Evolutionary conservation across 2,797 vertebrate species (phyloP), one percentile per base, ranked within the genome.

Genomic region (Sebastes kiyomatsui): DNA sequence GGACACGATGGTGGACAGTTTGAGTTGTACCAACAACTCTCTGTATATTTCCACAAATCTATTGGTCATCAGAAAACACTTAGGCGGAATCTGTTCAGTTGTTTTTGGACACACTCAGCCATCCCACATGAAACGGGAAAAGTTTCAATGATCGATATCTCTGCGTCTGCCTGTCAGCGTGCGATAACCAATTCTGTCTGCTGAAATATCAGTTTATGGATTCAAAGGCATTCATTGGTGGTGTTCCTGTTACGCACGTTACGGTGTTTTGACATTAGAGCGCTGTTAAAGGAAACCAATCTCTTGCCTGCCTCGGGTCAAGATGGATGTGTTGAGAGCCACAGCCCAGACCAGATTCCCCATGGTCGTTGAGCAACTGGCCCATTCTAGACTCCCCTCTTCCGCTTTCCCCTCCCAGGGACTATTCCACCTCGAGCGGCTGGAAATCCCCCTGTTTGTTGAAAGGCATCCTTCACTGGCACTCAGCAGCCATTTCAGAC

Each of bases 361-460:
- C n/a, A 38, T 52, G 84, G 87, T 87, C 75, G 60, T 83, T 79
- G 72, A 85, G 81, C 79, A 92, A 90, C 85, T 75, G 77, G 81
- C 67, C 83, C 81, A 33, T 81, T 86, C 74, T 82, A 67, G 58
- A 32, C 82, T 84, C 80, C 83, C 71, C 69, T 88, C 68, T 85
- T 79, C 77, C 67, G 22, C 75, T 84, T 83, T 66, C 73, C 73
- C 86, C 77, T 92, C 83, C 72, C 83, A 86, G 91, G 84, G 85
- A 89, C 91, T 85, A 80, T 87, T 90, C 84, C 86, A 91, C 86
- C 82, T 91, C 69, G 4, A 89, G 72, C 83, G 80, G 75, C 83
- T 93, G 93, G 93, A 95, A 92, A 93, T 83, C 89, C 92, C 92
- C 91, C 54, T 79, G 82, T 87, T 75, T 80, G 88, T 84, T 93